These are phyloP conservation scores for Hylia prasina DNA, from an alignment of 2,113 vertebrate species.

Conservation along the genomic window DNA sequence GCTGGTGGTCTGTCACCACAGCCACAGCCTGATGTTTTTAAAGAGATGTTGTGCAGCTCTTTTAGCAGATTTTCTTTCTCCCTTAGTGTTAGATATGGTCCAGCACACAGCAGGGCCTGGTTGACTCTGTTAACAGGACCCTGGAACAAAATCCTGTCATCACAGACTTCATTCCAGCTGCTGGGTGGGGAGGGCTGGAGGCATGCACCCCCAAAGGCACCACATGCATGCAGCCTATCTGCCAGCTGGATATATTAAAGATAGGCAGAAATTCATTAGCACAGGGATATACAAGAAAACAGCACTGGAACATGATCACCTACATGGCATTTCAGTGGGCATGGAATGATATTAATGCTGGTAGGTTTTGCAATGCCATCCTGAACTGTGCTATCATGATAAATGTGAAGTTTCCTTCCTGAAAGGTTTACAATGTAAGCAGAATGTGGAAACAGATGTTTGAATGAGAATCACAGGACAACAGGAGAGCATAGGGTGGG, in stretches of 20 bases:
- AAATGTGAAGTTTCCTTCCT: background rate
- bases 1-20: constrained; percentile 20
- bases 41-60: background rate
- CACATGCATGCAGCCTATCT: background rate
- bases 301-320: background rate
- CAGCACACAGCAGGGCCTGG: background rate
- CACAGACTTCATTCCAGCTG: background rate
- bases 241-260: background rate
- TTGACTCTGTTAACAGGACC: background rate
- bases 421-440: background rate
- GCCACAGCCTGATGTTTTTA: background rate
- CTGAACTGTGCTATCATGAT: background rate
- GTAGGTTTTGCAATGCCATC: background rate
- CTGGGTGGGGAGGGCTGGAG: background rate
- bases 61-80: background rate
- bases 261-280: background rate
- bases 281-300: background rate
- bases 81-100: background rate
- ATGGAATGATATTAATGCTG: background rate
- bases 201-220: background rate
- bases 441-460: background rate
- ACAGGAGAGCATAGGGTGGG: background rate
- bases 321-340: background rate
- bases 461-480: background rate
- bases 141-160: background rate